Evolutionary conservation across 2,797 vertebrate genomes (phyloP), one percentile per base, ranked within the genome.

Genomic region (Tenualosa thibaudeaui): DNA sequence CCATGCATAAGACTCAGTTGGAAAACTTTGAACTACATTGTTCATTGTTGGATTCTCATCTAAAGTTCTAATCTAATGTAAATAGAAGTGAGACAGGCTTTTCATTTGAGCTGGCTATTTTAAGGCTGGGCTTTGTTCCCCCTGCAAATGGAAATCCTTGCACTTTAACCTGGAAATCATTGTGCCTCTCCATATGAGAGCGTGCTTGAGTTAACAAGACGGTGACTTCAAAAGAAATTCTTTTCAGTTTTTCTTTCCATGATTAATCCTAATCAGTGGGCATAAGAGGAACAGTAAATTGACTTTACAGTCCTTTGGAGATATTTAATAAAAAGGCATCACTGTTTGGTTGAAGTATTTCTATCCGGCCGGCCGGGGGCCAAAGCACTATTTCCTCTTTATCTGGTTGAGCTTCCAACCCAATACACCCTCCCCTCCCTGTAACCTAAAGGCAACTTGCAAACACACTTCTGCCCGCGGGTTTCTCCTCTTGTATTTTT

Each of bases 401-500:
- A 92, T 93, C 90, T 91, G 43, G 68, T 81, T 71, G 51, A 86
- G 86, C 92, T 92, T 93, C 90, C 90, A 87, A 37, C 78, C 0
- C 86, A 58, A 84, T 90, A 91, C 86, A 92, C 84, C 91, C 86
- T 86, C 90, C 89, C 90, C 83, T 92, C 87, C 92, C 84, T 93
- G 93, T 91, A 90, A 90, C 92, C 86, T 92, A 92, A 92, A 92
- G 31, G 84, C 91, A 84, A 81, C 91, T 88, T 87, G 91, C 88
- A 89, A 90, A 89, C 89, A 87, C 37, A 60, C 81, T 86, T 84
- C 88, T 89, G 68, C 89, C 90, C n/a, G 85, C 88, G 90, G 62
- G 60, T 46, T 83, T 19, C 71, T 85, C 86, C 86, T 88, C 83
- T 87, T 87, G 88, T 93, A 93, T 94, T 93, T 93, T 94, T 91